phyloP scores from a whole-genome alignment of 2,113 vertebrate genomes.

The Lipophrys pholis region DNA sequence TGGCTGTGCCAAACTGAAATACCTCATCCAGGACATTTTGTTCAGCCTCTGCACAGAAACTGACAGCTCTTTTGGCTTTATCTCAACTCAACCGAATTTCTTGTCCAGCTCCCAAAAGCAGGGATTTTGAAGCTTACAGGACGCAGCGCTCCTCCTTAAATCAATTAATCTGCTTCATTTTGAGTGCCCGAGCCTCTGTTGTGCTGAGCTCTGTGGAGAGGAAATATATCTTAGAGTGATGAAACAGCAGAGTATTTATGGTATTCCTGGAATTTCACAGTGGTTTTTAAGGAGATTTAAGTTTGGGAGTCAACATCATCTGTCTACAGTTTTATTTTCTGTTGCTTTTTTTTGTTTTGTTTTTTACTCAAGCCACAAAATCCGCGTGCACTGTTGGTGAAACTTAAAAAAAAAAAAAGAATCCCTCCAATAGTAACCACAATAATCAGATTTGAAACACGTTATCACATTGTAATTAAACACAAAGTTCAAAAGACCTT shows the following conservation, averaged over 20 bases:
- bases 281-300: neutral
- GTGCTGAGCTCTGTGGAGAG: neutral
- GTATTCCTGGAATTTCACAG: neutral
- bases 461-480: too few species aligned
- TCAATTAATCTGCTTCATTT: constrained; percentile 65
- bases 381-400: neutral
- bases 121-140: constrained; percentile 69
- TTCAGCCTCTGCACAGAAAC: constrained; percentile 25
- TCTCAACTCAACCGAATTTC: constrained; percentile 40
- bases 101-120: constrained; percentile 65
- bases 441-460: too few species aligned
- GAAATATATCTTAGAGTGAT: neutral
- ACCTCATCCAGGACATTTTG: constrained; percentile 48
- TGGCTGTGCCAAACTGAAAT: constrained; percentile 5
- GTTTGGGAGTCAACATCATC: too few species aligned
- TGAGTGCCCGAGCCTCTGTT: neutral
- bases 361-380: neutral
- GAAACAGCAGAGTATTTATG: too few species aligned
- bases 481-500: too few species aligned
- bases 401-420: too few species aligned
- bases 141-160: constrained; percentile 58
- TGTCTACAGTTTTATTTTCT: too few species aligned
- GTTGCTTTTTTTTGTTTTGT: too few species aligned
- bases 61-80: constrained; percentile 49
- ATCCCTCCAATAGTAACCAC: too few species aligned